These are phyloP conservation scores for Apteryx owenii DNA, from an alignment of 2,113 vertebrate genomes.

Conservation along the genomic window DNA sequence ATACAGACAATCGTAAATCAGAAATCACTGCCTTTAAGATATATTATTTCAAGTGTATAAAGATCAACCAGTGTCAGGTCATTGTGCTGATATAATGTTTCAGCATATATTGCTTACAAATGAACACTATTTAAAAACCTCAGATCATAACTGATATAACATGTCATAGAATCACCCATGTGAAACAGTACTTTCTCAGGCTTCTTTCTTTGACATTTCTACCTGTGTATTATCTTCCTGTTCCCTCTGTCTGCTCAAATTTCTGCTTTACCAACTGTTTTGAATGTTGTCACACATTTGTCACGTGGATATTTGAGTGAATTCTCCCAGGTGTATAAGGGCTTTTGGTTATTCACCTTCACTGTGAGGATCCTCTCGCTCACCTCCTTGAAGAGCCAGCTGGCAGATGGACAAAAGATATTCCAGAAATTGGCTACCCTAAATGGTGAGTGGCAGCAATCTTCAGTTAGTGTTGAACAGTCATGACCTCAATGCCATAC, in stretches of 20 bases:
- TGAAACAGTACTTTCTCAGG: background rate
- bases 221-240: background rate
- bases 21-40: background rate
- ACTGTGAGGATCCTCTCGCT: background rate
- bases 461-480: background rate
- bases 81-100: background rate
- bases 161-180: background rate
- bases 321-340: background rate
- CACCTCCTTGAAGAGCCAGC: background rate
- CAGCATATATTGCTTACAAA: background rate
- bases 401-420: background rate
- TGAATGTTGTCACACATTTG: background rate
- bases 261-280: background rate
- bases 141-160: background rate
- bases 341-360: rapidly evolving
- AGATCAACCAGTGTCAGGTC: background rate
- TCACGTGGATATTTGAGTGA: background rate
- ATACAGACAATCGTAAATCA: background rate
- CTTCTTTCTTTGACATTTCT: background rate
- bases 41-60: background rate
- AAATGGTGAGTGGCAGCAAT: background rate
- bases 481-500: background rate
- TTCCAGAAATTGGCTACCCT: background rate
- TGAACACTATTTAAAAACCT: background rate
- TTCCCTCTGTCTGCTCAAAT: background rate